A percentile compares a stretch with the other conserved stretches of the same genome.
These are phyloP conservation scores for Aplysina aerophoba DNA, from an alignment of 37 sponge, comb jelly and placozoan genomes.

Conservation along the genomic window DNA sequence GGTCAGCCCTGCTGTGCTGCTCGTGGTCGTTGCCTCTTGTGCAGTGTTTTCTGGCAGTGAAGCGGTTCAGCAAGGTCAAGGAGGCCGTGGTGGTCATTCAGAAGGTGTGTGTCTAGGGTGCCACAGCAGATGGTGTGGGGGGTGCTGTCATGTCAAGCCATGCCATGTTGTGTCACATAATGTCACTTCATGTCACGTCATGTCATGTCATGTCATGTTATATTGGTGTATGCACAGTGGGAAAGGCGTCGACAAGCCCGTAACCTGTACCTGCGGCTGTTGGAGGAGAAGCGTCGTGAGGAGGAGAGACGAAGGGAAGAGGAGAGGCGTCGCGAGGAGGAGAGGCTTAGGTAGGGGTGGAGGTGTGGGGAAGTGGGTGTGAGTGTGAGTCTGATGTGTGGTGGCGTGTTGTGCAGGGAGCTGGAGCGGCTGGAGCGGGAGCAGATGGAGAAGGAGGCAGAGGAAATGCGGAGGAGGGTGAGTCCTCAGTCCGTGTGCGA, in stretches of 20 bases:
- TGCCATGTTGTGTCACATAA: neutral
- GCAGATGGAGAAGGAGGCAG: constrained; percentile 80
- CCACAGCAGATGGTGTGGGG: neutral
- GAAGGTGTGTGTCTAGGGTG: too few relatives aligned
- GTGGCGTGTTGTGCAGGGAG: constrained; percentile 58
- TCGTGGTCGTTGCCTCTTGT: neutral
- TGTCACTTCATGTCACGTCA: neutral
- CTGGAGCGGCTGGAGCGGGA: constrained; percentile 87
- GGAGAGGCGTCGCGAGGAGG: constrained; percentile 73
- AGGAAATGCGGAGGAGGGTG: constrained; percentile 83
- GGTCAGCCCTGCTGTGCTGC: too few relatives aligned
- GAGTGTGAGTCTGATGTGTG: neutral
- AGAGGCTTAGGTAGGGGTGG: constrained; percentile 19
- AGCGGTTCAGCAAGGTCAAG: constrained; percentile 49
- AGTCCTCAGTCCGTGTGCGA: neutral
- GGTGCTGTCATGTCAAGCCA: neutral
- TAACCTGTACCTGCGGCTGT: constrained; percentile 65
- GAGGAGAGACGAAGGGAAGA: constrained; percentile 89
- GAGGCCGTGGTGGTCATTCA: constrained; percentile 83
- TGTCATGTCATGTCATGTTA: neutral
- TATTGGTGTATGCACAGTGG: constrained; percentile 42
- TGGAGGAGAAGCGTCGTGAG: constrained; percentile 84
- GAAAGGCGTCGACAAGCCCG: constrained; percentile 79
- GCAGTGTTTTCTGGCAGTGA: constrained; percentile 55
- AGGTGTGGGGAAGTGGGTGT: neutral